These are phyloP conservation scores for Desoria tigrina DNA, from an alignment of 2,888 invertebrate species.

Conservation along the genomic window DNA sequence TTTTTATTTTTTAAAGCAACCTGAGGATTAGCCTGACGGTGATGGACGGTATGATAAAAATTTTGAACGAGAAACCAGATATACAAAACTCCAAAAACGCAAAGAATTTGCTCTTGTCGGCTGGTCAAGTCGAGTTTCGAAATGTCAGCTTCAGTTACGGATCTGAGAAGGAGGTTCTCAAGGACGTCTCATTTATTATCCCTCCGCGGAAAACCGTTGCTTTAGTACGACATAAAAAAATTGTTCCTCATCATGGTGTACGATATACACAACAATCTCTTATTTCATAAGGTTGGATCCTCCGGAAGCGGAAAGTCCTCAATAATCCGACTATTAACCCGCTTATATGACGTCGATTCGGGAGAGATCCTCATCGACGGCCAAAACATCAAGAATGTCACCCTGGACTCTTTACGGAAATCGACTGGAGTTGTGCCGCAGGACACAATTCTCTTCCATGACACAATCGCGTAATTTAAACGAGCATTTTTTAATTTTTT, in stretches of 20 bases:
- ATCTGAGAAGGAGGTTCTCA: conserved; percentile 54
- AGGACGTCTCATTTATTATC: conserved; percentile 55
- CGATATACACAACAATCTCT: conserved; percentile 7
- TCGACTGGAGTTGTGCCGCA: conserved; percentile 63
- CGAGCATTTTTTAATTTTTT: too few relatives aligned
- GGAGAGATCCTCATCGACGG: conserved; percentile 58
- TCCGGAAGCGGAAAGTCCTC: conserved; percentile 60
- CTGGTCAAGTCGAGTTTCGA: conserved; percentile 59
- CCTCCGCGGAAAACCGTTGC: conserved; percentile 58
- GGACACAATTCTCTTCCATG: conserved; percentile 60
- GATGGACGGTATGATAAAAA: conserved; percentile 22
- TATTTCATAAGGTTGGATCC: conserved; percentile 54
- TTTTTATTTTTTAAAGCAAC: background rate
- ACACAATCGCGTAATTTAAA: conserved; percentile 55
- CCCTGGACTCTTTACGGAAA: conserved; percentile 58
- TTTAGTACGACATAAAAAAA: conserved; percentile 53
- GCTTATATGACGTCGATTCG: conserved; percentile 59
- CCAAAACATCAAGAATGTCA: conserved; percentile 58
- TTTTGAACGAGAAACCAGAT: conserved; percentile 22
- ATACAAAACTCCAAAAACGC: conserved; percentile 57
- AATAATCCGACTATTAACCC: conserved; percentile 59
- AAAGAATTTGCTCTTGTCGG: conserved; percentile 55
- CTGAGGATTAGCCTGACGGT: conserved; percentile 20
- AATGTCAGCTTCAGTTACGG: conserved; percentile 60
- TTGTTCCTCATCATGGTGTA: background rate